A percentile compares a stretch with the other conserved stretches of the same genome.
Evolutionary conservation across 2,888 invertebrate genomes (phyloP).

Genomic region (Pachydiplax longipennis): DNA sequence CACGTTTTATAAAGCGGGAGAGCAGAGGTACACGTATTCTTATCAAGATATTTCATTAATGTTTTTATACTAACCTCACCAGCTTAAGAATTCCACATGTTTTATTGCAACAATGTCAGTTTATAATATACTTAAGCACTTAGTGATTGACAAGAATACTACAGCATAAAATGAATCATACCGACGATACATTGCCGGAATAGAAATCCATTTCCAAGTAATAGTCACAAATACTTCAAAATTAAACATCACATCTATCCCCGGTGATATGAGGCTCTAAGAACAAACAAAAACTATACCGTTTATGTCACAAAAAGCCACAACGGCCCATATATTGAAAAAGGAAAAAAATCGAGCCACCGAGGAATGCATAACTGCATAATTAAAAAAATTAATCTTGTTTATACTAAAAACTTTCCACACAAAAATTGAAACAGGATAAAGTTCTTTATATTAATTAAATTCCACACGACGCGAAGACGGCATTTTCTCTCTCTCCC

Average conservation of each 20-base stretch:
- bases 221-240: constrained; percentile 33
- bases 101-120: constrained; percentile 42
- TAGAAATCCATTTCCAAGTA: constrained; percentile 22
- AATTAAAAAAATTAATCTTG: constrained; percentile 9
- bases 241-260: constrained; percentile 37
- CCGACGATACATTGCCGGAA: constrained; percentile 43
- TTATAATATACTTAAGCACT: constrained; percentile 44
- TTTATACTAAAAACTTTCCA: constrained; percentile 37
- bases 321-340: constrained; percentile 10
- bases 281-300: constrained; percentile 36
- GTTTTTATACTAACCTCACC: constrained; percentile 29
- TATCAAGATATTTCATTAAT: background rate
- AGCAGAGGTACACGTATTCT: constrained; percentile 5
- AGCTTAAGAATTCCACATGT: constrained; percentile 44
- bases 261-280: constrained; percentile 44
- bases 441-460: constrained; percentile 27
- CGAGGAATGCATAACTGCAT: constrained; percentile 12
- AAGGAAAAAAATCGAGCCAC: constrained; percentile 23
- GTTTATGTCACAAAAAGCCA: constrained; percentile 35
- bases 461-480: constrained; percentile 40
- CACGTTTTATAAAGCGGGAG: background rate
- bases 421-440: constrained; percentile 12
- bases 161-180: constrained; percentile 40
- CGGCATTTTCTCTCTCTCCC: constrained; percentile 31
- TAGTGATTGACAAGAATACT: constrained; percentile 41